Evolutionary conservation across 23 tunicate species (phyloP).

Genomic region (Ascidia mentula): DNA sequence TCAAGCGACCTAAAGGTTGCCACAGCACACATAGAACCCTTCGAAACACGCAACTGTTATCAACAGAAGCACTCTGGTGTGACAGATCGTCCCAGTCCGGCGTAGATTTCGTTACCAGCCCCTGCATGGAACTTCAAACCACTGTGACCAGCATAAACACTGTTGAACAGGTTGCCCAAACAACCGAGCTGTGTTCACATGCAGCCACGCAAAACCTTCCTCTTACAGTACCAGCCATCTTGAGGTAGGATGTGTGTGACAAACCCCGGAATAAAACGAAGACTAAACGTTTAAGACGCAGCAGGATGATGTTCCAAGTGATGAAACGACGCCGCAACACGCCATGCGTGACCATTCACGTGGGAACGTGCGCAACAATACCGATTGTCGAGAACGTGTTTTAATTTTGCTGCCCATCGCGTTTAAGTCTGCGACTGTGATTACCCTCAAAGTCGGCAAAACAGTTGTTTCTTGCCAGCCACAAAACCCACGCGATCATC

Average conservation of each 20-base stretch:
- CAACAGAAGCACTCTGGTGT: too few species aligned
- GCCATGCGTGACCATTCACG: slow-evolving; percentile 1
- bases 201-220: not conserved
- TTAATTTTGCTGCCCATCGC: not conserved
- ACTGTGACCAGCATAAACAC: not conserved
- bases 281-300: too few species aligned
- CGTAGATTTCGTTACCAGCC: not conserved
- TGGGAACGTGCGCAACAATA: slow-evolving; percentile 5
- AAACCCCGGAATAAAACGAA: too few species aligned
- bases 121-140: not conserved
- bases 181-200: not conserved
- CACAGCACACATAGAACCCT: too few species aligned
- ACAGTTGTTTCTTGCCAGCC: not conserved
- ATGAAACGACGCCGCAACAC: too few species aligned
- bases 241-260: too few species aligned
- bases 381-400: not conserved
- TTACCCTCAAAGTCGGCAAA: not conserved
- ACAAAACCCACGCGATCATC: not conserved
- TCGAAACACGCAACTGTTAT: too few species aligned
- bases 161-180: not conserved
- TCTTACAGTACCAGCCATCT: not conserved
- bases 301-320: too few species aligned
- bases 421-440: not conserved
- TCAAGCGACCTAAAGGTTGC: too few species aligned
- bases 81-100: not conserved